Percentiles rank a stretch among this genome's conserved stretches.
phyloP scores from a whole-genome alignment of 2,888 invertebrate genomes.

The Clitarchus hookeri region DNA sequence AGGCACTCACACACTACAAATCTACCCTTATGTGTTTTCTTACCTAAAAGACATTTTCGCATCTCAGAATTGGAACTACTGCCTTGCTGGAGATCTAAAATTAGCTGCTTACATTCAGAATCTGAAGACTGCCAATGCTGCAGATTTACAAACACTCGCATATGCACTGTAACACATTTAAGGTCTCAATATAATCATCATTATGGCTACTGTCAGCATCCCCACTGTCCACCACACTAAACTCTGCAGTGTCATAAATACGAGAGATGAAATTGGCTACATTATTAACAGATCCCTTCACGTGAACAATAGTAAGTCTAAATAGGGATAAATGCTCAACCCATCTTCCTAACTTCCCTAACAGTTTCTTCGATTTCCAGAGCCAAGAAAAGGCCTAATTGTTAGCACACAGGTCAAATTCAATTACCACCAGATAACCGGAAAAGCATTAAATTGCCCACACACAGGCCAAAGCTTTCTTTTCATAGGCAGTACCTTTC shows the following conservation, averaged over 20 bases:
- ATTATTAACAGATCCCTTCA: background rate
- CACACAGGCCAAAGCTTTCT: background rate
- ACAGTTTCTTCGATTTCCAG: background rate
- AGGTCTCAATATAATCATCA: background rate
- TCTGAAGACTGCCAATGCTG: background rate
- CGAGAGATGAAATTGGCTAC: background rate
- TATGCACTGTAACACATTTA: background rate
- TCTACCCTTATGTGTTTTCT: too few species aligned
- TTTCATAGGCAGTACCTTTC: background rate
- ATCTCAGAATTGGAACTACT: too few species aligned
- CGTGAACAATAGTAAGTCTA: background rate
- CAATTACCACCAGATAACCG: background rate
- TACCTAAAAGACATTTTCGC: too few species aligned
- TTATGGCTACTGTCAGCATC: background rate
- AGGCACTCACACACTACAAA: background rate
- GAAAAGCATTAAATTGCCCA: background rate
- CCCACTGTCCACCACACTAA: background rate
- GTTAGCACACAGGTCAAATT: background rate
- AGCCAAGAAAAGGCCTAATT: background rate
- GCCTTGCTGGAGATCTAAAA: too few species aligned
- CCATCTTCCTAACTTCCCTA: background rate
- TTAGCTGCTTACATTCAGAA: background rate
- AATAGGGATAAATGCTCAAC: background rate
- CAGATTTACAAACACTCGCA: background rate
- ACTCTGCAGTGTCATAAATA: background rate